phyloP scores from a whole-genome alignment of 2,888 invertebrate species.

The Netelia melanura region DNA sequence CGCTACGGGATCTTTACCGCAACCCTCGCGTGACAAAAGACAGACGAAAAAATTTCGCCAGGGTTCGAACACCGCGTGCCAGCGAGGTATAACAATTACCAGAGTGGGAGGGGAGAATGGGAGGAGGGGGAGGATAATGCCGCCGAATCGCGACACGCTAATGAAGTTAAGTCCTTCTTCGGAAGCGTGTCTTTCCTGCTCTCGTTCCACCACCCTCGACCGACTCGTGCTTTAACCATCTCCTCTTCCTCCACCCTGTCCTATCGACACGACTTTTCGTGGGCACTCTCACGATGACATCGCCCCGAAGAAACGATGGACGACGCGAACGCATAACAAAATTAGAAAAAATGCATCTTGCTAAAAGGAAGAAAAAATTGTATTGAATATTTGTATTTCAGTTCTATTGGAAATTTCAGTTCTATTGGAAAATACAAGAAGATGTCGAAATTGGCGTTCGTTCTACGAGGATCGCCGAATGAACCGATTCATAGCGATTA shows the following conservation, averaged over 20 bases:
- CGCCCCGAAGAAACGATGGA: conserved; percentile 24
- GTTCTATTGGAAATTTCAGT: too few species aligned
- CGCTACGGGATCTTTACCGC: conserved; percentile 27
- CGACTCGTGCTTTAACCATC: conserved; percentile 27
- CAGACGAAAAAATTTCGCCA: conserved; percentile 45
- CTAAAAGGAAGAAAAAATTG: too few species aligned
- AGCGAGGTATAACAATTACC: conserved; percentile 72
- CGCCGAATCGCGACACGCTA: conserved; percentile 71
- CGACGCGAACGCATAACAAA: conserved; percentile 14
- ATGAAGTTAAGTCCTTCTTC: conserved; percentile 72
- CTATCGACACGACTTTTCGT: background rate
- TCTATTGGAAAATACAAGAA: too few species aligned
- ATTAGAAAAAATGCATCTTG: background rate
- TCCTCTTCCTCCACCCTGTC: conserved; percentile 9
- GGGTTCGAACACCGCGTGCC: conserved; percentile 42
- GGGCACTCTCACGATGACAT: conserved; percentile 1
- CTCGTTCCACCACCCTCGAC: background rate
- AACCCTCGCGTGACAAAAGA: conserved; percentile 46
- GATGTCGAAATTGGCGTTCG: too few species aligned
- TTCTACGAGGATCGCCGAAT: conserved; percentile 5
- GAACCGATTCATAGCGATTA: background rate
- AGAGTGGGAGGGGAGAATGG: conserved; percentile 33
- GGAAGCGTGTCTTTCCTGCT: conserved; percentile 35
- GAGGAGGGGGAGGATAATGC: conserved; percentile 62
- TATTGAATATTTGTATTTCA: too few species aligned